phyloP scores from a whole-genome alignment of 2,113 vertebrate genomes.

The Acanthochromis polyacanthus region DNA sequence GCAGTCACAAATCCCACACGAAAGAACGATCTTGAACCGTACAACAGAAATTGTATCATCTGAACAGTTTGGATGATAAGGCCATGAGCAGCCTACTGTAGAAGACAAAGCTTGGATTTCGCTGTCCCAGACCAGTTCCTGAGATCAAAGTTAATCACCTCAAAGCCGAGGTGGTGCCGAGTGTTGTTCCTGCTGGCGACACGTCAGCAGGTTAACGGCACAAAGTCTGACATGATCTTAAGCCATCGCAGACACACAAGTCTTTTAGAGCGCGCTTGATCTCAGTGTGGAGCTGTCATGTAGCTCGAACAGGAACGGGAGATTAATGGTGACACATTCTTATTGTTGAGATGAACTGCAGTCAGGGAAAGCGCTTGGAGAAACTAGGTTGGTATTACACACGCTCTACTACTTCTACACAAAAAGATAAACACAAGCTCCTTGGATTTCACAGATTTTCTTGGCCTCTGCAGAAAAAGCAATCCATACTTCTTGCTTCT shows the following conservation, averaged over 20 bases:
- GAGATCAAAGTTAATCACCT: conserved; percentile 35
- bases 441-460: not conserved
- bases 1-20: conserved; percentile 10
- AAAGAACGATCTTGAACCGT: conserved; percentile 3
- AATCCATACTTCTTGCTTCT: not conserved
- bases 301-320: not conserved
- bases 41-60: not conserved
- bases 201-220: conserved; percentile 42
- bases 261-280: conserved; percentile 9
- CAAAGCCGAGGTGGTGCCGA: conserved; percentile 23
- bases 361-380: not conserved
- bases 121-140: conserved; percentile 12
- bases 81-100: conserved; percentile 2
- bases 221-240: conserved; percentile 13
- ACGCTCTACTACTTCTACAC: not conserved
- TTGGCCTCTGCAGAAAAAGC: not conserved
- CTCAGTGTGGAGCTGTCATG: not conserved
- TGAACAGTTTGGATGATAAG: not conserved
- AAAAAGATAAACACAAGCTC: not conserved
- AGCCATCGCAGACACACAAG: not conserved
- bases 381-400: conserved; percentile 4
- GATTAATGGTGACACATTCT: not conserved
- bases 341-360: not conserved
- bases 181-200: not conserved
- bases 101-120: conserved; percentile 32